Evolutionary conservation across 2,888 invertebrate species (phyloP), one percentile per base, ranked within the genome.

Genomic region (Agrochola lota): DNA sequence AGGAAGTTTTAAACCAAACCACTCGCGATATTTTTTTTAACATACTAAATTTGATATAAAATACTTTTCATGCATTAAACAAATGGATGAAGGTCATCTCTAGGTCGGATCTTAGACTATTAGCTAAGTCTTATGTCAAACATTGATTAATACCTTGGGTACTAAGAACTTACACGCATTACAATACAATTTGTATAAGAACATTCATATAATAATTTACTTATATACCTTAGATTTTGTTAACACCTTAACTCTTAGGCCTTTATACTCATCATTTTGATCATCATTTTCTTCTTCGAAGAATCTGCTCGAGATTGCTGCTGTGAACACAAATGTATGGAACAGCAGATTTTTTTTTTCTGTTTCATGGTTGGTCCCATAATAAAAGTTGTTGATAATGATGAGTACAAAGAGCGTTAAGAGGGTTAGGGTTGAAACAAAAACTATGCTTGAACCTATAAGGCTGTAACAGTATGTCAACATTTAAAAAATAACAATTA

Each of bases 161-260:
- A 79, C 57, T 79, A 64, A 59, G 15, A 77, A 59, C 46, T 26
- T 70, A 69, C 43, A 60, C 30, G n/a, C 43, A 64, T 66, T 59
- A 64, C 2, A 82, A 70, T 80, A 64, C 2, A 82, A 70, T 80
- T 78, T 83, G 49, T 83, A 64, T 78, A 83, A 83, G 59, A 83
- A 83, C 62, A 68, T 63, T 71, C 2, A 46, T 67, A 62, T 78
- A 78, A 63, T 84, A 71, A 68, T 83, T 78, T 62, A 78, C 17
- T 46, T 67, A 43, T 5, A 35, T 52, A 43, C 5, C 3, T 30
- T 57, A 74, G 30, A 30, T 46, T 57, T 23, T 30, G 55, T 73
- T 73, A 55, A 30, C 43, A 30, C 17, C 5, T 46, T 46, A n/a
- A 59, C 43, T 59, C 57, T 20, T n/a, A 30, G 23, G 43, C n/a